Conservation (phyloP, 2,797 vertebrate species). For the Lithobates sylvaticus region DNA sequence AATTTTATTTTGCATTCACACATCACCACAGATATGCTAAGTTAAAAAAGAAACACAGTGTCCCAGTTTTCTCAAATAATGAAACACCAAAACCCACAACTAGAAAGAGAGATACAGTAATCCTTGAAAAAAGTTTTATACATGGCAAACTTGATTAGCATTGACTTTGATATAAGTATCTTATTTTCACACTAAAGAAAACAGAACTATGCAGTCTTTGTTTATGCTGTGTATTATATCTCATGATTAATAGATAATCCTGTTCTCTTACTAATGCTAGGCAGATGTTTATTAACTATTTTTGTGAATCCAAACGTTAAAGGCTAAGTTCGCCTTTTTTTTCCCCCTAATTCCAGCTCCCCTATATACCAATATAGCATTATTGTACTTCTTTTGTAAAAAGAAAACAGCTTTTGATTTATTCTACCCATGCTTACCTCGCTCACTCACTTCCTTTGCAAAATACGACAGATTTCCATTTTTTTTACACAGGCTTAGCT, state of each 20-base stretch:
- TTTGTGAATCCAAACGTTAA: not conserved
- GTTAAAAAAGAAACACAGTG: not conserved
- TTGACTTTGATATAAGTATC: slow-evolving; percentile 45
- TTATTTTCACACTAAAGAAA: slow-evolving; percentile 20
- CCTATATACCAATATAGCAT: too few species aligned
- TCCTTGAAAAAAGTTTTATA: not conserved
- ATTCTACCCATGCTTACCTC: too few species aligned
- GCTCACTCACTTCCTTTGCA: too few species aligned
- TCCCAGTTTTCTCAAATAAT: not conserved
- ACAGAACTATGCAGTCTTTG: slow-evolving; percentile 13
- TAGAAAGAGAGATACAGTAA: not conserved
- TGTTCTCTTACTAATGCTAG: slow-evolving; percentile 29
- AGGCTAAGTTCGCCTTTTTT: too few species aligned
- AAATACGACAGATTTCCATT: too few species aligned
- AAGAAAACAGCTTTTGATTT: too few species aligned
- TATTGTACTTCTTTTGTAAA: too few species aligned
- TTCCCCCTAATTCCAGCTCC: too few species aligned
- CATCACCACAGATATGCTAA: not conserved
- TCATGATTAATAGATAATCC: slow-evolving; percentile 24
- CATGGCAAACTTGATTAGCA: slow-evolving; percentile 24
- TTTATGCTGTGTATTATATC: slow-evolving; percentile 9
- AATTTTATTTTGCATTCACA: too few species aligned
- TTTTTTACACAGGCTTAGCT: too few species aligned
- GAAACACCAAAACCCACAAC: not conserved
- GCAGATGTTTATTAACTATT: not conserved